Evolutionary conservation across 2,888 invertebrate genomes (phyloP).

Genomic region (Anarsia innoxiella): DNA sequence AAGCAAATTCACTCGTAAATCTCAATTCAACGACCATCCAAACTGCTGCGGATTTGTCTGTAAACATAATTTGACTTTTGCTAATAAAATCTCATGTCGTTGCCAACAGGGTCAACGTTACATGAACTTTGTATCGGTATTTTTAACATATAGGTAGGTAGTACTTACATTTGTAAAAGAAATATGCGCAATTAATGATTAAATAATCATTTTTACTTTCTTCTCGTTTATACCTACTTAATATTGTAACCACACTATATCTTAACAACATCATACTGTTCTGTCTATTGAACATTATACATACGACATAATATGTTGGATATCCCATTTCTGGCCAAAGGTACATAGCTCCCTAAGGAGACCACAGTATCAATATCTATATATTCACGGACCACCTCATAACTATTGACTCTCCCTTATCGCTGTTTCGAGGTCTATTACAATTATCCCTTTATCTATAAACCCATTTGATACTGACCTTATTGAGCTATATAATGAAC

Average conservation of each 20-base stretch:
- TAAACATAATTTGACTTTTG: conserved; percentile 12
- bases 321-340: conserved; percentile 29
- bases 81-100: too few species aligned
- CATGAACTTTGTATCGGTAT: too few species aligned
- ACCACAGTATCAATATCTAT: conserved; percentile 35
- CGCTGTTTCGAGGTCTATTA: conserved; percentile 34
- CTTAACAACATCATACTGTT: conserved; percentile 8
- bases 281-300: conserved; percentile 11
- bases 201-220: too few species aligned
- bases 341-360: conserved; percentile 34
- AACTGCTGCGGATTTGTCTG: conserved; percentile 9
- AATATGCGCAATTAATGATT: too few species aligned
- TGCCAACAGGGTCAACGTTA: too few species aligned
- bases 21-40: conserved; percentile 18
- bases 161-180: too few species aligned
- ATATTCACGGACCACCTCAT: conserved; percentile 32
- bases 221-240: too few species aligned
- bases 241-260: too few species aligned
- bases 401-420: conserved; percentile 36
- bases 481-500: too few species aligned
- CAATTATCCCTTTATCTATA: conserved; percentile 25
- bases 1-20: conserved; percentile 25
- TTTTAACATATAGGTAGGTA: not conserved
- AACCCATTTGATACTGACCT: too few species aligned
- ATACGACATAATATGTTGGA: conserved; percentile 21